A percentile compares a stretch with the other conserved stretches of the same genome.
Evolutionary conservation across 2,797 vertebrate genomes (phyloP).

Genomic region (Thaleichthys pacificus): DNA sequence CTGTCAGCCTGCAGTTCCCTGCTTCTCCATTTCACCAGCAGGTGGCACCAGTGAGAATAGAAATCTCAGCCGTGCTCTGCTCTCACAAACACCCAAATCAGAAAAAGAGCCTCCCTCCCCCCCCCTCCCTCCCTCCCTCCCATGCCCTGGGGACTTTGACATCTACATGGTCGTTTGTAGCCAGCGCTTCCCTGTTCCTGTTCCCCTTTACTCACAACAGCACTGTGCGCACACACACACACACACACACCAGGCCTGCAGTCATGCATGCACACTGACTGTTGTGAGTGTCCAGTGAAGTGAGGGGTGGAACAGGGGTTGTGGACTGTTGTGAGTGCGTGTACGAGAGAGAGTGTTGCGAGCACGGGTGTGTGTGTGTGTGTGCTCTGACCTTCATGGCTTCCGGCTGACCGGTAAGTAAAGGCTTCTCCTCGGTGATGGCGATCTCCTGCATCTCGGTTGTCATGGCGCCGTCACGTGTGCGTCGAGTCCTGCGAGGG

Average conservation of each 20-base stretch:
- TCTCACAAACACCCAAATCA: neutral
- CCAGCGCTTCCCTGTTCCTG: too few relatives aligned
- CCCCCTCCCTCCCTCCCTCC: neutral
- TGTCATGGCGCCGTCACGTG: conserved; percentile 75
- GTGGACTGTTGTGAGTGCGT: neutral
- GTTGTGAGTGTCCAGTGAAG: neutral
- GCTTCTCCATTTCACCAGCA: conserved; percentile 30
- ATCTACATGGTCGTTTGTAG: conserved; percentile 19
- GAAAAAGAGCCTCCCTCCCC: neutral
- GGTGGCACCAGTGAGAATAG: conserved; percentile 43
- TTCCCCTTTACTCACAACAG: neutral
- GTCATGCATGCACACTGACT: conserved; percentile 12
- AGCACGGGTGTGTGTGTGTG: neutral
- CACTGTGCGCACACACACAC: neutral
- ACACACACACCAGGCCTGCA: conserved; percentile 27
- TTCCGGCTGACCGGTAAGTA: conserved; percentile 79
- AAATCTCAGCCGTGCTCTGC: neutral
- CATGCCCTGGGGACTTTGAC: conserved; percentile 48
- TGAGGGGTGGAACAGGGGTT: neutral
- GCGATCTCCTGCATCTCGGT: conserved; percentile 89
- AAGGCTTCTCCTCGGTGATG: conserved; percentile 88
- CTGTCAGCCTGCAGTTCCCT: conserved; percentile 11
- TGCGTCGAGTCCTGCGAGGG: conserved; percentile 47
- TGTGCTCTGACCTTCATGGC: conserved; percentile 68
- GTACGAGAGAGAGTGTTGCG: neutral